These are phyloP conservation scores for Megaptera novaeangliae DNA, from an alignment of 2,113 vertebrate species.

Conservation along the genomic window DNA sequence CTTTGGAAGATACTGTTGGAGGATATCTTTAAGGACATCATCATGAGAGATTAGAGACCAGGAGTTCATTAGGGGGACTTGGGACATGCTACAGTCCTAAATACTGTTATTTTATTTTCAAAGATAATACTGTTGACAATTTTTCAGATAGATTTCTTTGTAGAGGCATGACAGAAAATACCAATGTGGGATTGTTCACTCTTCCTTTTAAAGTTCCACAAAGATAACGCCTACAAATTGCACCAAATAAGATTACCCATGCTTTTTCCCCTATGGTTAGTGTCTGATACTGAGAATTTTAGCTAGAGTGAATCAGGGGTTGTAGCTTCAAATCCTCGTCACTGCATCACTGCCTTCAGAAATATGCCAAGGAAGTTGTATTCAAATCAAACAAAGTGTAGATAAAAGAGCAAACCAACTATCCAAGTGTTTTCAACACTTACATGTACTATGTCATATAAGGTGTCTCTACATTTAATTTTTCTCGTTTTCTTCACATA, in stretches of 20 bases:
- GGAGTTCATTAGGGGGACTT: not conserved
- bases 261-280: not conserved
- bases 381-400: not conserved
- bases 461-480: not conserved
- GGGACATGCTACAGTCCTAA: not conserved
- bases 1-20: not conserved
- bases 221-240: not conserved
- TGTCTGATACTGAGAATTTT: not conserved
- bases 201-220: not conserved
- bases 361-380: not conserved
- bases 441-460: not conserved
- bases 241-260: not conserved
- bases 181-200: not conserved
- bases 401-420: not conserved
- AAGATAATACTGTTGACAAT: not conserved
- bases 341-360: not conserved
- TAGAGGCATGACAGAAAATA: not conserved
- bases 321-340: not conserved
- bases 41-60: not conserved
- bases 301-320: not conserved
- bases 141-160: constrained; percentile 12
- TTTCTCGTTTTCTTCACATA: not conserved
- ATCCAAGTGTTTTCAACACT: not conserved
- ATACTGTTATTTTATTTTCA: constrained; percentile 32
- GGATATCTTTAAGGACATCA: not conserved